These are phyloP conservation scores for Dunckerocampus dactyliophorus DNA, from an alignment of 2,113 vertebrate species.

Conservation along the genomic window DNA sequence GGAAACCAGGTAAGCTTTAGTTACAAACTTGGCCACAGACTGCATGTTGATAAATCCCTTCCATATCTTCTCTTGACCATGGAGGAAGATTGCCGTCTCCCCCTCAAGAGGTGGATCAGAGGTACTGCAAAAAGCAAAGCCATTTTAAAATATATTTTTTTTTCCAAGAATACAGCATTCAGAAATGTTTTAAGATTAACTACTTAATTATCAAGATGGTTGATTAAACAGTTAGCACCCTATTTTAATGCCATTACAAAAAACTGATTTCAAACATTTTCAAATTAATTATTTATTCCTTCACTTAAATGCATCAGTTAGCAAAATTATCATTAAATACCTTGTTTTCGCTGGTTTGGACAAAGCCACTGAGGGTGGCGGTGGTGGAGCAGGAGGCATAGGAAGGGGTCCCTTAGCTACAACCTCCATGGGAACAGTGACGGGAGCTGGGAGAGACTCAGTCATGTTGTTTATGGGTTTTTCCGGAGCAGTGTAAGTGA, in stretches of 20 bases:
- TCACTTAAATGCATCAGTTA: not conserved
- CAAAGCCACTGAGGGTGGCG: slow-evolving; percentile 61
- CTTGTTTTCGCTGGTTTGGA: slow-evolving; percentile 78
- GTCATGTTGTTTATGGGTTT: slow-evolving; percentile 16
- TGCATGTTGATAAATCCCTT: slow-evolving; percentile 99
- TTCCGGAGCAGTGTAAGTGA: slow-evolving; percentile 39
- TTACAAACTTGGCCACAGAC: slow-evolving; percentile 95
- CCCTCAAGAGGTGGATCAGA: slow-evolving; percentile 82
- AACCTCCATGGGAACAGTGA: slow-evolving; percentile 42
- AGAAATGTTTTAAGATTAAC: too few relatives aligned
- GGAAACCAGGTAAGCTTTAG: slow-evolving; percentile 94
- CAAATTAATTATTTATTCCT: not conserved
- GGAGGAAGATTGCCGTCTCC: slow-evolving; percentile 89
- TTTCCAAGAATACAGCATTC: not conserved
- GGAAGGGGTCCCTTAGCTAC: slow-evolving; percentile 59
- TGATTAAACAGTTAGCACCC: not conserved
- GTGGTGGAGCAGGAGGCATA: slow-evolving; percentile 59
- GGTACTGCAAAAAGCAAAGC: slow-evolving; percentile 64
- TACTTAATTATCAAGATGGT: not conserved
- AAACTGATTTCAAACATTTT: not conserved
- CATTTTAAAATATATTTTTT: slow-evolving; percentile 1
- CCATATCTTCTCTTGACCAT: slow-evolving; percentile 92
- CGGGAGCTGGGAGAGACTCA: slow-evolving; percentile 27
- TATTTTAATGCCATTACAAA: too few relatives aligned
- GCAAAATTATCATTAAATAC: slow-evolving; percentile 10